Percentiles rank a stretch among this genome's conserved stretches.
Conservation (phyloP, 2,888 invertebrate species). For the Anthoptus insignis region DNA sequence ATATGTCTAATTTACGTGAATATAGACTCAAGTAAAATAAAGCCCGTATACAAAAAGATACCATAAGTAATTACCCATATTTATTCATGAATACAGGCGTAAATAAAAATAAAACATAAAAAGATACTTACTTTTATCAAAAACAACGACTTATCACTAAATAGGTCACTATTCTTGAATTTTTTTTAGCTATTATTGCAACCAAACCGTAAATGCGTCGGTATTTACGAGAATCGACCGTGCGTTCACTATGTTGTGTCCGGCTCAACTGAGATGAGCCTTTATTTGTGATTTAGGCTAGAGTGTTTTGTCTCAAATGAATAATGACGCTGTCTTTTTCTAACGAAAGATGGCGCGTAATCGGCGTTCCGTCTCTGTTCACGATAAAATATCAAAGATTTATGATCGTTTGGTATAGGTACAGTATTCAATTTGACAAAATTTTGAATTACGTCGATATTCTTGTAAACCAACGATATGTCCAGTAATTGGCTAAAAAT, state of each 20-base stretch:
- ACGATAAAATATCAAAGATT: constrained; percentile 20
- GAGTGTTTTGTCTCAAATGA: too few species aligned
- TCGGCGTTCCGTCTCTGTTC: constrained; percentile 70
- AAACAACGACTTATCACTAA: too few species aligned
- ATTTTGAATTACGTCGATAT: constrained; percentile 24
- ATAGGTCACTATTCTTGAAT: background rate
- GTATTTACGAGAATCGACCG: background rate
- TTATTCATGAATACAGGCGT: background rate
- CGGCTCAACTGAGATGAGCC: too few species aligned
- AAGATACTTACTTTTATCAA: background rate
- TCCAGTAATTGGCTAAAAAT: too few species aligned
- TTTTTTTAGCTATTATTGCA: background rate
- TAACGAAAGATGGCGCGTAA: background rate
- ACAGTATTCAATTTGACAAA: constrained; percentile 20
- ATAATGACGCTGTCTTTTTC: background rate
- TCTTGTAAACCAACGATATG: constrained; percentile 38
- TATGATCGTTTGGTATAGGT: constrained; percentile 21
- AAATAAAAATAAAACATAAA: background rate
- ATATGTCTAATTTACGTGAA: background rate
- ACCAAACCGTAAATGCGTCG: background rate
- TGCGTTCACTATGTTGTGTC: background rate
- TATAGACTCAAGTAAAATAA: background rate
- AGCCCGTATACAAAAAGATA: background rate
- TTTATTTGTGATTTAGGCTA: too few species aligned
- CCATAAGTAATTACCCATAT: background rate